Percentiles rank a stretch among this genome's conserved stretches.
phyloP scores from a whole-genome alignment of 2,888 invertebrate genomes.

The Nymphalis polychloros region DNA sequence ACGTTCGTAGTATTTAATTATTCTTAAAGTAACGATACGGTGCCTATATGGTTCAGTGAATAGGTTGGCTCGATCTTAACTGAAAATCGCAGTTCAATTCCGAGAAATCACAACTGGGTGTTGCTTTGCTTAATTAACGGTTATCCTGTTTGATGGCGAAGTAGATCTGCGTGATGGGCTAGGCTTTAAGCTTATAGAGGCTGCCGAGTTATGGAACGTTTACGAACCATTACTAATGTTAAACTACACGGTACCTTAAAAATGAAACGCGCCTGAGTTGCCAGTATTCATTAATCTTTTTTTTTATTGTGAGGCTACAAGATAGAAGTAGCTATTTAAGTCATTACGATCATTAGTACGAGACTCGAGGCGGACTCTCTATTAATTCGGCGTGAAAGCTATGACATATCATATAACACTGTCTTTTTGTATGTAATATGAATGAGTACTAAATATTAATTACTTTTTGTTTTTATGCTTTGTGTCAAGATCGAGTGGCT shows the following conservation, averaged over 20 bases:
- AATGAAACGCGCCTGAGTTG: background rate
- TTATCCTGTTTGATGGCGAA: too few species aligned
- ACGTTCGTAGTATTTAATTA: too few species aligned
- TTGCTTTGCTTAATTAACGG: too few species aligned
- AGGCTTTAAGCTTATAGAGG: too few species aligned
- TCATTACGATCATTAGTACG: conserved; percentile 66
- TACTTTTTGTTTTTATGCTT: background rate
- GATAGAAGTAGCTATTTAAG: conserved; percentile 57
- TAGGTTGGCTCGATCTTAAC: too few species aligned
- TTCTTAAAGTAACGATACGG: too few species aligned
- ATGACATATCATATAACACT: conserved; percentile 14
- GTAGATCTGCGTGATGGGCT: too few species aligned
- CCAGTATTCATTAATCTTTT: conserved; percentile 18
- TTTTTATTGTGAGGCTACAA: conserved; percentile 24
- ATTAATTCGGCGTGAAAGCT: conserved; percentile 56
- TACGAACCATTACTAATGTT: too few species aligned
- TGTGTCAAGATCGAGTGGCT: too few species aligned
- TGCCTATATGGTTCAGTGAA: too few species aligned
- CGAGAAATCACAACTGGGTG: too few species aligned
- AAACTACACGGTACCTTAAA: background rate
- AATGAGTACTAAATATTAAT: conserved; percentile 4
- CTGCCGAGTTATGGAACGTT: background rate
- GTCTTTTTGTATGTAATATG: background rate
- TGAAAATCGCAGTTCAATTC: too few species aligned
- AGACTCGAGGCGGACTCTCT: conserved; percentile 58